Conservation (phyloP, 2,113 vertebrate genomes). For the Argyrosomus japonicus region DNA sequence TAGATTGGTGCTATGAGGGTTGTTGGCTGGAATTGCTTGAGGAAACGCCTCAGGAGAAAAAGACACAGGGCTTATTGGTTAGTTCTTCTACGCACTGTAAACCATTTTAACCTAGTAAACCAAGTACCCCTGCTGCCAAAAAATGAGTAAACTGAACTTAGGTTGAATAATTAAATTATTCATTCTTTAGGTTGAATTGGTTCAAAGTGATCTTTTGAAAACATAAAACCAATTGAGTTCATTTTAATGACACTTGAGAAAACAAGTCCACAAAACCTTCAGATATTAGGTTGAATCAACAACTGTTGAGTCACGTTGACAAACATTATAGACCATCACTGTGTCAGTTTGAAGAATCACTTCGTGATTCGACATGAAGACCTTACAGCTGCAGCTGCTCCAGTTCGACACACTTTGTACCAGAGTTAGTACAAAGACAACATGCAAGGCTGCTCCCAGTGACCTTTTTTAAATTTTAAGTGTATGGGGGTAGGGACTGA, state of each 20-base stretch:
- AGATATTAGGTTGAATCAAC: neutral
- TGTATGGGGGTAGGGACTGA: neutral
- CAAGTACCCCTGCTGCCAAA: neutral
- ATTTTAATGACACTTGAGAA: no score
- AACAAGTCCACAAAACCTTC: no score
- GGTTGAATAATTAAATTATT: neutral
- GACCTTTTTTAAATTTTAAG: neutral
- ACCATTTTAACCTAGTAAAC: neutral
- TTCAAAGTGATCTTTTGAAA: neutral
- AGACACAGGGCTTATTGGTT: neutral
- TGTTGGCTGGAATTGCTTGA: slow-evolving; percentile 37
- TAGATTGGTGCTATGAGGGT: neutral
- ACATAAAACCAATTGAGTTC: neutral
- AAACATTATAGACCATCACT: neutral
- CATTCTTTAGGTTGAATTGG: no score
- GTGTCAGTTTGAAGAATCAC: neutral
- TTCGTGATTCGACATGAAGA: neutral
- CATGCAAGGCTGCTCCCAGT: neutral
- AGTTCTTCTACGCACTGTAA: neutral
- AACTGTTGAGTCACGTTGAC: neutral
- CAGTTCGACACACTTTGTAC: neutral
- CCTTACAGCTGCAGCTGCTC: neutral
- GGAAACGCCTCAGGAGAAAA: slow-evolving; percentile 55
- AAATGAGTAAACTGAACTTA: neutral
- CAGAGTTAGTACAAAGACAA: neutral